Evolutionary conservation across 2,113 vertebrate genomes (phyloP).

Genomic region (Muscicapa adusta): DNA sequence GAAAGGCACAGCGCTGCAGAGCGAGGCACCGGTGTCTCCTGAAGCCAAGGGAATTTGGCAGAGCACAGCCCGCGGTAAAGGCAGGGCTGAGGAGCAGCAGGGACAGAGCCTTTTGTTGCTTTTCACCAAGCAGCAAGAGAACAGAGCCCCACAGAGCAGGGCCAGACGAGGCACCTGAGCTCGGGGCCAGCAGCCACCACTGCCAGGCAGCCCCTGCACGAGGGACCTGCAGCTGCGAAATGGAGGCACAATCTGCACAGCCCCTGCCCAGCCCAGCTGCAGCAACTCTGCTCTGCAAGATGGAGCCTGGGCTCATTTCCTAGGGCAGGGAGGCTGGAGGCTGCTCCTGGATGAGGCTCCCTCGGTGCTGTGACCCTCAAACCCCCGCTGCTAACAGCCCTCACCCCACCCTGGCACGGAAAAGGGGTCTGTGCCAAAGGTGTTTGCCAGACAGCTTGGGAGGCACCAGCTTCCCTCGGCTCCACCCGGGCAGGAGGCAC

Average conservation of each 20-base stretch:
- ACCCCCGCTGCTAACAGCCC: rapidly evolving
- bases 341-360: neutral
- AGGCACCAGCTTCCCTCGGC: rapidly evolving
- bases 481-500: neutral
- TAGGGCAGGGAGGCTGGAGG: neutral
- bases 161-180: neutral
- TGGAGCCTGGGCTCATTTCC: neutral
- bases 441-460: neutral
- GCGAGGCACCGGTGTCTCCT: slow-evolving; percentile 17
- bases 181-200: neutral
- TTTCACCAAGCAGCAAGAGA: neutral
- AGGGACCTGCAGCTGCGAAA: slow-evolving; percentile 9
- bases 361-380: neutral
- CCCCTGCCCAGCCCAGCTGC: neutral
- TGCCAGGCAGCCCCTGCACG: neutral
- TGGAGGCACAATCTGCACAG: neutral
- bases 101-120: slow-evolving; percentile 8
- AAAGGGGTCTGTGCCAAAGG: rapidly evolving
- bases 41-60: slow-evolving; percentile 56
- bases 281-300: neutral
- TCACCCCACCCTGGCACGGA: rapidly evolving
- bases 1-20: slow-evolving; percentile 29
- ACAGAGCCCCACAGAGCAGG: neutral
- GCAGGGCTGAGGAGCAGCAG: neutral
- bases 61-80: neutral